These are phyloP conservation scores for Chloropsis hardwickii DNA, from an alignment of 2,113 vertebrate genomes.

Conservation along the genomic window DNA sequence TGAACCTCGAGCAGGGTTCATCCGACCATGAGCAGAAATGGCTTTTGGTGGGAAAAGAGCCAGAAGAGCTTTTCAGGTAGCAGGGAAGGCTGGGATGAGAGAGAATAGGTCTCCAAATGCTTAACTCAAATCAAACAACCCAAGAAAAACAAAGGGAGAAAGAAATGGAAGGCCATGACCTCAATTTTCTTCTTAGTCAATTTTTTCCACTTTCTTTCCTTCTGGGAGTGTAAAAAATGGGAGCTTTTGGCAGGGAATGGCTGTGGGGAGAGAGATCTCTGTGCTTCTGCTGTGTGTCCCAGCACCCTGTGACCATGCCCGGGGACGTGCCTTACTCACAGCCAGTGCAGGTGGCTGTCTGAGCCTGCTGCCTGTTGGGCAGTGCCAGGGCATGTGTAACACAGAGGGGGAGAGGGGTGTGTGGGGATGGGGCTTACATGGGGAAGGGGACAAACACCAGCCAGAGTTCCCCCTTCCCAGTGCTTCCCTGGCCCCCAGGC, in stretches of 20 bases:
- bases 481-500: neutral
- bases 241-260: neutral
- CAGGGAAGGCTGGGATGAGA: neutral
- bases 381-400: neutral
- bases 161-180: neutral
- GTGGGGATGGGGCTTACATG: neutral
- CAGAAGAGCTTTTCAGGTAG: neutral
- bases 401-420: neutral
- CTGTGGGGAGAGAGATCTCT: neutral
- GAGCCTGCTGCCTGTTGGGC: neutral
- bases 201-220: neutral
- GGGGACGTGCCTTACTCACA: neutral
- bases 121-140: constrained; percentile 5
- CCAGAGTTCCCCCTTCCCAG: neutral
- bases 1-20: neutral
- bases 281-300: neutral
- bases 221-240: neutral
- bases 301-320: neutral
- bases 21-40: neutral
- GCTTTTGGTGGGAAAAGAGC: neutral
- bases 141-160: constrained; percentile 10
- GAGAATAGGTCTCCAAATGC: neutral
- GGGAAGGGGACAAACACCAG: neutral
- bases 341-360: neutral
- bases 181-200: constrained; percentile 35